Base-by-base conservation (phyloP, 2,113 vertebrate species). In the Argyrosomus japonicus region DNA sequence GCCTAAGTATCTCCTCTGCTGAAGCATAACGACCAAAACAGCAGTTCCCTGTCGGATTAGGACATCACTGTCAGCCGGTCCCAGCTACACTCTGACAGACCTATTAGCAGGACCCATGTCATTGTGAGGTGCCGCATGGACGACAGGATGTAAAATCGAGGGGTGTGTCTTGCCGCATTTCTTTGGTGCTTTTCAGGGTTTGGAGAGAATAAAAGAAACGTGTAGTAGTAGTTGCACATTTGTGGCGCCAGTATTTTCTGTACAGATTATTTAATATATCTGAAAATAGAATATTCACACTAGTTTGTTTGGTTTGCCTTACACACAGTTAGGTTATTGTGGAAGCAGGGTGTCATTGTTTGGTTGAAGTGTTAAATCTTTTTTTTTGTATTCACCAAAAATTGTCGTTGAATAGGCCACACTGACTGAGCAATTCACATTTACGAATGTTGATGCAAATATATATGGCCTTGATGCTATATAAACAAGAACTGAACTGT, bases 11-110 rank as follows among this genome's bases (percentile, higher is more conserved):
- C 61, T 82, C 83, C 82, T 89, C 81, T 77, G 84, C 84, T 90
- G 91, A 83, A 88, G 89, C 90, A 85, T 86, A 87, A 81, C 82
- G 60, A 77, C 81, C 79, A 80, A 86, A 87, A 90, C 85, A 89
- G 89, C 77, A 85, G 82, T 68, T 89, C 80, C 75, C 84, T 69
- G 62, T 88, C 81, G 68, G 87, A 91, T 93, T 91, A 88, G 82
- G 76, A 86, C 81, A 80, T 91, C 81, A 85, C 84, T 89, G 85
- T 91, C 86, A 89, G 87, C 54, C 53, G 75, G 75, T 51, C 58
- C 45, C 72, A 10, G 83, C 75, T 79, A 53, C 77, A 54, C 80
- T 87, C 80, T 81, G 86, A 92, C 70, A 81, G 83, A 89, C 76
- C 85, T 82, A 89, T 92, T 90, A 93, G 80, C 74, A 47, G 77